Percentiles rank a stretch among this genome's conserved stretches.
Evolutionary conservation across 2,888 invertebrate genomes (phyloP).

Genomic region (Cryptocephalus primarius): DNA sequence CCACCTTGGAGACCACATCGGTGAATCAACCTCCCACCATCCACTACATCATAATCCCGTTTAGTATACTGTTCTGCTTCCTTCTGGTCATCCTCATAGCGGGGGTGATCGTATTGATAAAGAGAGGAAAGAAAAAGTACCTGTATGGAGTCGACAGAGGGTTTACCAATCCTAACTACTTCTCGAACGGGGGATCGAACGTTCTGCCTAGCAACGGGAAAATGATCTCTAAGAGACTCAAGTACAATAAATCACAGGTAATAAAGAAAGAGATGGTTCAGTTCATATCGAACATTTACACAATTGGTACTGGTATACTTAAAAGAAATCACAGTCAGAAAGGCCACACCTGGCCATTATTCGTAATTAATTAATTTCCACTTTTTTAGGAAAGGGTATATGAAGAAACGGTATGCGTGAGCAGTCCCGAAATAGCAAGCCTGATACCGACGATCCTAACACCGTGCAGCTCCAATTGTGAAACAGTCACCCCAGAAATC

Average conservation of each 20-base stretch:
- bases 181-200: slow-evolving; percentile 24
- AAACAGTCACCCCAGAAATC: slow-evolving; percentile 39
- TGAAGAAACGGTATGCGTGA: slow-evolving; percentile 38
- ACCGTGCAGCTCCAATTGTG: slow-evolving; percentile 44
- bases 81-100: slow-evolving; percentile 26
- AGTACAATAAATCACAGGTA: slow-evolving; percentile 70
- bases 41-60: slow-evolving; percentile 32
- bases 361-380: no score
- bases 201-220: slow-evolving; percentile 32
- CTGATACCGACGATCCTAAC: slow-evolving; percentile 51
- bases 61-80: slow-evolving; percentile 33
- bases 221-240: slow-evolving; percentile 62
- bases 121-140: slow-evolving; percentile 39
- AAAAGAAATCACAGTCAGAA: no score
- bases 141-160: slow-evolving; percentile 50
- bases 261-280: slow-evolving; percentile 4
- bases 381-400: slow-evolving; percentile 47
- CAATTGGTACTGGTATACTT: no score
- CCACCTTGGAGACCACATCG: slow-evolving; percentile 6
- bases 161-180: slow-evolving; percentile 85
- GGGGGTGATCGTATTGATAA: slow-evolving; percentile 36
- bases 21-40: slow-evolving; percentile 30
- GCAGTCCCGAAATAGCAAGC: slow-evolving; percentile 60
- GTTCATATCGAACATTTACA: no score
- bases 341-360: no score